Conservation (phyloP, 2,113 vertebrate genomes). For the Menura novaehollandiae region DNA sequence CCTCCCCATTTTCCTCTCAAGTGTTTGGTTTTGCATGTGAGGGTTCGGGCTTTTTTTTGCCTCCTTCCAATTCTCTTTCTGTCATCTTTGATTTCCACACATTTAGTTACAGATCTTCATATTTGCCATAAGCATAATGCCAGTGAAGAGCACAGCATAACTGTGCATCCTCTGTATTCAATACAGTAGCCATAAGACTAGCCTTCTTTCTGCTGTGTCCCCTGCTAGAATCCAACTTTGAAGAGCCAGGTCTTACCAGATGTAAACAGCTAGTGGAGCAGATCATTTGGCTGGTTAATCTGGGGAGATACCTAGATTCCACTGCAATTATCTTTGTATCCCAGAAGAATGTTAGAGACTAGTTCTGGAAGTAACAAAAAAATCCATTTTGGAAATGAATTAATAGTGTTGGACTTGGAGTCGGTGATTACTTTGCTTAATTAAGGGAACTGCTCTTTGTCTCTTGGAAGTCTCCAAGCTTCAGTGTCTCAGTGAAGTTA, state of each 20-base stretch:
- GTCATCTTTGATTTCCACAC: not conserved
- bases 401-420: not conserved
- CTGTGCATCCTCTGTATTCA: not conserved
- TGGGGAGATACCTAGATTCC: not conserved
- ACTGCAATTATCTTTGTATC: not conserved
- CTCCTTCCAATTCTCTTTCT: not conserved
- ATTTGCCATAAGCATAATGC: fast-evolving
- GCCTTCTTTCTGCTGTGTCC: not conserved
- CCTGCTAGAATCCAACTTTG: not conserved
- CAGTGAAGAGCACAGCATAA: not conserved
- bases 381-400: not conserved
- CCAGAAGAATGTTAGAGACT: not conserved
- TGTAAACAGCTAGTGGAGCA: not conserved
- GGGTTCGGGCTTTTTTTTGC: not conserved
- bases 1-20: not conserved
- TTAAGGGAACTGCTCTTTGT: not conserved
- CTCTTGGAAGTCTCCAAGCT: not conserved
- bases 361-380: not conserved
- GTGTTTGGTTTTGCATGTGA: not conserved
- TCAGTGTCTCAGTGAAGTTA: not conserved
- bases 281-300: not conserved
- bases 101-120: not conserved
- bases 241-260: not conserved
- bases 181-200: not conserved
- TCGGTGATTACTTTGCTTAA: not conserved